Evolutionary conservation across 2,797 vertebrate genomes (phyloP), one percentile per base, ranked within the genome.

Genomic region (Eulemur coronatus): DNA sequence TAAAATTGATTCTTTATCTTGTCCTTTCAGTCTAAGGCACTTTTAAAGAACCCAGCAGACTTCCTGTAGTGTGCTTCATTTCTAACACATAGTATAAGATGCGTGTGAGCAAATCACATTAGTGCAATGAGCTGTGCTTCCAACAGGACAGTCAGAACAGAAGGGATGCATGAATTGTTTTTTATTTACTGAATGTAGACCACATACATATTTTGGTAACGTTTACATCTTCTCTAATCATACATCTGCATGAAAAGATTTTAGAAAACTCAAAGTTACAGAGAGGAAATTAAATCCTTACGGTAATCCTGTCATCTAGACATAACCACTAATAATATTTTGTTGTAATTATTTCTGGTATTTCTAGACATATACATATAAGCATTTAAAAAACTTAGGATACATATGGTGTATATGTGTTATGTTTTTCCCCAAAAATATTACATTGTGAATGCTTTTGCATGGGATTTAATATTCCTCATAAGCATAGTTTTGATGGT

Each of bases 231-330:
- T 80, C 14, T 65, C 24, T 86, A 46, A 43, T 48, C 75, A 78
- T 22, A 15, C 30, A 26, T 78, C 13, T 63, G 33, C 7, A 46
- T n/a, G 17, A 61, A 93, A 67, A 84, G 5, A 43, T 61, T 57
- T 84, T 67, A 67, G 33, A 52, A 76, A 67, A 79, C 7, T 84
- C 28, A 55, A 57, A 89, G 24, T 87, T 95, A 89, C n/a, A 78
- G 65, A 50, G 46, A 92, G 84, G 72, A 92, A 88, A 86, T 84
- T 14, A 89, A 95, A 69, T 94, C 57, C 18, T 84, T 87, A 33
- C 1, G 43, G 10, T n/a, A 80, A 57, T 57, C 48, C n/a, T 97
- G 38, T 84, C 38, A 69, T 61, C 33, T 24, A 35, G 14, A 30
- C 20, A 89, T 28, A 95, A 69, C 26, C 20, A 43, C 20, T 73